A percentile compares a stretch with the other conserved stretches of the same genome.
Evolutionary conservation across 2,113 vertebrate genomes (phyloP).

Genomic region (Craseonycteris thonglongyai): DNA sequence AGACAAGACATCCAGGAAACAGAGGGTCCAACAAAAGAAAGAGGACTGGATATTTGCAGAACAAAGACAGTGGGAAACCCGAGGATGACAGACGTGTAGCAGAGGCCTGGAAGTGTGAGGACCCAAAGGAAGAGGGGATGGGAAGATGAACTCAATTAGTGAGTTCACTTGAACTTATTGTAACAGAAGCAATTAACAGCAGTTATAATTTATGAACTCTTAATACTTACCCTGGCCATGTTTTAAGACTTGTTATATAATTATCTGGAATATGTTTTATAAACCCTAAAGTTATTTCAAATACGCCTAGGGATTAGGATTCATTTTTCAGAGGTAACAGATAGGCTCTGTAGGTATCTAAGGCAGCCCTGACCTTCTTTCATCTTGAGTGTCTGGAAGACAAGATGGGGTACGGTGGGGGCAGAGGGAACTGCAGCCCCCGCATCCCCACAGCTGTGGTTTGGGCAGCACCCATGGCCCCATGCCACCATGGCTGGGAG

Average conservation of each 20-base stretch:
- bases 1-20: not conserved
- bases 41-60: not conserved
- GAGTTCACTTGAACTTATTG: not conserved
- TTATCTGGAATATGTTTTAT: not conserved
- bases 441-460: not conserved
- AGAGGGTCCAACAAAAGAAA: not conserved
- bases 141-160: not conserved
- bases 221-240: not conserved
- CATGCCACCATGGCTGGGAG: accelerated
- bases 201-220: not conserved
- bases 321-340: not conserved
- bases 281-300: not conserved
- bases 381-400: not conserved
- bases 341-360: not conserved
- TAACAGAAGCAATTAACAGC: not conserved
- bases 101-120: not conserved
- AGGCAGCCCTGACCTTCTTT: not conserved
- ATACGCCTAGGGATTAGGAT: not conserved
- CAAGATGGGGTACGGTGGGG: accelerated
- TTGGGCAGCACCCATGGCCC: not conserved
- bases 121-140: not conserved
- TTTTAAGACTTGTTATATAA: not conserved
- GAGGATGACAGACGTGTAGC: too few relatives aligned
- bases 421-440: not conserved
- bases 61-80: not conserved